Evolutionary conservation across 2,888 invertebrate genomes (phyloP).

Genomic region (Caradrina kadenii): DNA sequence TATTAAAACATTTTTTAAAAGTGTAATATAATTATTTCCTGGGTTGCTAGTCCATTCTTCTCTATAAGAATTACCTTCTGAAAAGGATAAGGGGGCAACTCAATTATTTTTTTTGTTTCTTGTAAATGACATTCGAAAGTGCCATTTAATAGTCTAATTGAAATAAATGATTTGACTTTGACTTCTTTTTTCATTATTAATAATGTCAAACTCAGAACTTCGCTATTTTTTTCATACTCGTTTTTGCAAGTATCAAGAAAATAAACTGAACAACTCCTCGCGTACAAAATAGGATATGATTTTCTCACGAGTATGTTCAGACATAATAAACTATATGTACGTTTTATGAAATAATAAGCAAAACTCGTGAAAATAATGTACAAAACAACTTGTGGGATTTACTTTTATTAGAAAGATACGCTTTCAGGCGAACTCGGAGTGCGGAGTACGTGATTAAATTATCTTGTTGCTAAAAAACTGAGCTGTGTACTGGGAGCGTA

Average conservation of each 20-base stretch:
- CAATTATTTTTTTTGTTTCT: too few species aligned
- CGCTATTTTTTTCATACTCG: too few species aligned
- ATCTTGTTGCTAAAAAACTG: conserved; percentile 14
- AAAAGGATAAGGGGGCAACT: too few species aligned
- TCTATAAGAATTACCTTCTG: too few species aligned
- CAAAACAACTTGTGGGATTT: conserved; percentile 29
- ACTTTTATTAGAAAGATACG: conserved; percentile 10
- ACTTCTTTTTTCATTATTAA: too few species aligned
- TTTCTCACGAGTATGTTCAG: conserved; percentile 1
- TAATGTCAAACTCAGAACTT: too few species aligned
- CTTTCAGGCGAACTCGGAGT: conserved; percentile 1
- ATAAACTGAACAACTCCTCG: background rate
- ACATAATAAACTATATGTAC: conserved; percentile 24
- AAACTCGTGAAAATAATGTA: conserved; percentile 18
- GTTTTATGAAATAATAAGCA: conserved; percentile 38
- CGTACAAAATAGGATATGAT: conserved; percentile 5
- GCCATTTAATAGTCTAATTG: too few species aligned
- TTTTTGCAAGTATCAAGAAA: background rate
- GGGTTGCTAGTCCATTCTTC: too few species aligned
- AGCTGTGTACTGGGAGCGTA: background rate
- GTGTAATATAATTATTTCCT: too few species aligned
- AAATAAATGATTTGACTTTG: too few species aligned
- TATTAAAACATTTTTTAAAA: too few species aligned
- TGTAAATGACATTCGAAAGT: too few species aligned
- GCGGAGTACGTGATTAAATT: conserved; percentile 32